Conservation (phyloP, 2,113 vertebrate species). For the Tapirus terrestris region DNA sequence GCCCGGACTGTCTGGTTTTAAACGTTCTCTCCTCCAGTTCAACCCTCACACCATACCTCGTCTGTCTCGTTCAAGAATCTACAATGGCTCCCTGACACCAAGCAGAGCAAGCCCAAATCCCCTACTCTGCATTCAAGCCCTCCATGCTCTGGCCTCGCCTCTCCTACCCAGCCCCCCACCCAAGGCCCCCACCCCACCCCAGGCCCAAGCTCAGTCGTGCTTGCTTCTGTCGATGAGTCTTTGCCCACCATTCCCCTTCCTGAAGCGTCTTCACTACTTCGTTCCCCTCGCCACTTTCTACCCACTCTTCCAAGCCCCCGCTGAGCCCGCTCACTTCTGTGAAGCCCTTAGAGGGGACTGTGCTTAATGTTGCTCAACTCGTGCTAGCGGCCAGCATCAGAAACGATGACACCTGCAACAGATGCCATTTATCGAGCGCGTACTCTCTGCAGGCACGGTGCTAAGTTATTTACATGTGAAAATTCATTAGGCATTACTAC, state of each 20-base stretch:
- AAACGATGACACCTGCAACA: accelerated
- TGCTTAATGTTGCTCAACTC: neutral
- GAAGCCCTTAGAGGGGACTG: neutral
- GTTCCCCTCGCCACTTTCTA: neutral
- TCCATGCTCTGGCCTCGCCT: accelerated
- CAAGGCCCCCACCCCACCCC: no score
- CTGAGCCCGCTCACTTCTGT: neutral
- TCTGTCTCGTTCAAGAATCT: neutral
- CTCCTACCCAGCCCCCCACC: neutral
- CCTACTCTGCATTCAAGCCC: neutral
- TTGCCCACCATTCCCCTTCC: neutral
- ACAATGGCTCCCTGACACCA: neutral
- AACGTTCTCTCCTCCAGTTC: neutral
- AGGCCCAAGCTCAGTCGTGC: neutral
- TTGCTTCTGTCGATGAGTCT: neutral
- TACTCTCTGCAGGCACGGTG: neutral
- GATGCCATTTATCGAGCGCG: no score
- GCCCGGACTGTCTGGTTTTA: neutral
- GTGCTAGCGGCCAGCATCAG: neutral
- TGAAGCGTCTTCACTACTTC: neutral
- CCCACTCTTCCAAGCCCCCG: neutral
- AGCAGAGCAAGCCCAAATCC: neutral
- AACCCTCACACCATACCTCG: no score
- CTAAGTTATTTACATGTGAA: neutral
- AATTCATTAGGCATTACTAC: neutral